Conservation (phyloP, 1,140 invertebrate species). For the Heterodera schachtii region DNA sequence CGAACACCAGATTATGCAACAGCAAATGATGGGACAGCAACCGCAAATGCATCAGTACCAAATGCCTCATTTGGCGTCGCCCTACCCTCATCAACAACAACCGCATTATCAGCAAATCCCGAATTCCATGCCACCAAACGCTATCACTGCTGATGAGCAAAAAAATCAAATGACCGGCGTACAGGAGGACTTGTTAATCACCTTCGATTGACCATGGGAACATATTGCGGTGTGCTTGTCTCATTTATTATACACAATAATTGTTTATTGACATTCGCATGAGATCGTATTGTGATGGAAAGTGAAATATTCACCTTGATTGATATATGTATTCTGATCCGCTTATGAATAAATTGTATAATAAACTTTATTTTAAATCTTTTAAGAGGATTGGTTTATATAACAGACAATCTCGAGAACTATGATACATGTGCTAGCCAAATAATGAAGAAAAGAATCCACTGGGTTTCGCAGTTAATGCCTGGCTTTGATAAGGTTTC, state of each 20-base stretch:
- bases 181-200: conserved; percentile 37
- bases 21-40: conserved; percentile 33
- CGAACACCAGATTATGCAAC: no score
- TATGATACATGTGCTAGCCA: conserved; percentile 12
- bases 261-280: no score
- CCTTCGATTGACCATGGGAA: conserved; percentile 32
- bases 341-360: no score
- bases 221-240: no score
- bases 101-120: not conserved
- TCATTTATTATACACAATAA: no score
- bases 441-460: conserved; percentile 36
- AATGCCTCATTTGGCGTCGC: conserved; percentile 1
- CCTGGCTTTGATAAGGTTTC: conserved; percentile 24
- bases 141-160: not conserved
- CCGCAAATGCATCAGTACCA: conserved; percentile 42
- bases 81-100: not conserved
- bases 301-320: no score
- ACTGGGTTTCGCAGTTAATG: conserved; percentile 21
- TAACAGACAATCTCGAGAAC: not conserved
- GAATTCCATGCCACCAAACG: conserved; percentile 1
- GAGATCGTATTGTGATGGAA: no score
- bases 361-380: no score
- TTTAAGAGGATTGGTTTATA: not conserved
- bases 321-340: no score
- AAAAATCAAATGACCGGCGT: conserved; percentile 27